Conservation (phyloP, 2,797 vertebrate genomes). For the Syngnathus acus region DNA sequence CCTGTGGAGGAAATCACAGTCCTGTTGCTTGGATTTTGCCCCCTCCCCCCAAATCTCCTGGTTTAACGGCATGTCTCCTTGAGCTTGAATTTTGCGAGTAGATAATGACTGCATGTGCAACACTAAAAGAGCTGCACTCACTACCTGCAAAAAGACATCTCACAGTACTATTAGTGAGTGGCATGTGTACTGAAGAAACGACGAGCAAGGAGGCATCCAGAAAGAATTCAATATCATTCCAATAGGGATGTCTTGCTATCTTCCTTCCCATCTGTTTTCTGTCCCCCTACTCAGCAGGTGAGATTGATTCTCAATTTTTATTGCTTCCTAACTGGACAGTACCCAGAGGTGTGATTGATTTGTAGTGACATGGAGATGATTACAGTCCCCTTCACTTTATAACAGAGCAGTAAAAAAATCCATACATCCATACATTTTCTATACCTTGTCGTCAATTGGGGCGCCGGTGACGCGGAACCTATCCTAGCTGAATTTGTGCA, state of each 20-base stretch:
- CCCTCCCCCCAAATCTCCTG: background rate
- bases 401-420: background rate
- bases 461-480: background rate
- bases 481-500: background rate
- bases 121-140: background rate
- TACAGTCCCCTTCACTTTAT: background rate
- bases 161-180: background rate
- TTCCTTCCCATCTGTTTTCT: background rate
- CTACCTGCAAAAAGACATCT: background rate
- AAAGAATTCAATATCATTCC: conserved; percentile 2
- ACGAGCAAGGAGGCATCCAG: background rate
- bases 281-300: background rate
- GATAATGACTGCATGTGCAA: background rate
- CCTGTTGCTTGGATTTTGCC: background rate
- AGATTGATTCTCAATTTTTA: conserved; percentile 3
- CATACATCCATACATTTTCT: background rate
- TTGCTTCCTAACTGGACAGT: background rate
- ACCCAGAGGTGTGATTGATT: background rate
- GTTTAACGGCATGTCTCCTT: background rate
- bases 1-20: background rate
- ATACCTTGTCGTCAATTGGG: background rate
- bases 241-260: background rate
- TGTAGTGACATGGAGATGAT: background rate
- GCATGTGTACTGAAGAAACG: background rate
- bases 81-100: background rate